Base-by-base conservation (phyloP, 2,797 vertebrate species). In the Pelobates cultripes region DNA sequence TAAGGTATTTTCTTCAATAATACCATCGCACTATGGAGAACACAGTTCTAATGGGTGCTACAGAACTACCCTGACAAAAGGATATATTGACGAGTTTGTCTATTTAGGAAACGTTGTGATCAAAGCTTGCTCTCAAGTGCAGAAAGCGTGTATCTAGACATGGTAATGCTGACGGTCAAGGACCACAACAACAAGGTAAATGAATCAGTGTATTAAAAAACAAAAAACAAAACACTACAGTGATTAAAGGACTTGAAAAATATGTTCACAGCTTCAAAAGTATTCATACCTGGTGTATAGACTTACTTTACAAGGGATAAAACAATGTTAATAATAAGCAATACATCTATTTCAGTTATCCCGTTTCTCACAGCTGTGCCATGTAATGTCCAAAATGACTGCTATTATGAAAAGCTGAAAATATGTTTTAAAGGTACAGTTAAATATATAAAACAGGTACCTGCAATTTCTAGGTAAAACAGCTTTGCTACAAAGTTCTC, bases 41-140 rank as follows among this genome's bases (percentile, higher is more conserved):
- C 68, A 47, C 3, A 40, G 10, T 53, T 43, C 14, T 55, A 17
- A 43, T 28, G 28, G 28, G 17, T 17, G 14, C 42, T 44, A 43
- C 41, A 69, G 7, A 42, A 69, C 68, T 44, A 44, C 3, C 57
- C 44, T 15, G 73, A 14, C 28, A 28, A 13, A 64, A 75, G 47
- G 69, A 15, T n/a, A 63, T 60, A 76, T 47, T 81, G 51, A 43
- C 61, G 51, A 55, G 60, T 76, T 76, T 73, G 40, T 47, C 64
- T 76, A 70, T 67, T 81, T 76, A 43, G 53, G 73, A 81, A 81
- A 70, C 67, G 12, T 68, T 15, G 12, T 81, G 79, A 81, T 81
- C 79, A 81, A 81, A 81, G 79, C 73, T 9, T 14, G 17, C 42
- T 81, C 73, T 81, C 67, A 81, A 81, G 73, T 81, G 73, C 73